phyloP scores from a whole-genome alignment of 2,113 vertebrate species.

The Bufo bufo region DNA sequence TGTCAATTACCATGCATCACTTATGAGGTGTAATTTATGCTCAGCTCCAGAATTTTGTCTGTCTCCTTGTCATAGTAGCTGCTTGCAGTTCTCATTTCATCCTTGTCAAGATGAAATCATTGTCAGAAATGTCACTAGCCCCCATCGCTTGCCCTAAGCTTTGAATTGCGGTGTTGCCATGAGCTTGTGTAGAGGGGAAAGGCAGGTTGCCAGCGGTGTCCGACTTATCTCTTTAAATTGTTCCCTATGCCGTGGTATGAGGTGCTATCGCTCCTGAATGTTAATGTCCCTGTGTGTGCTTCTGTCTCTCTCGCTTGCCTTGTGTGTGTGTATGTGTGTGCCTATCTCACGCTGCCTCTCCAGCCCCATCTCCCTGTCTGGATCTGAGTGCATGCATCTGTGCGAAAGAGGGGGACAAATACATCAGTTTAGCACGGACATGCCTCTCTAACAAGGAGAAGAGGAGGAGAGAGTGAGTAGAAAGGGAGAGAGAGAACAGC shows the following conservation, averaged over 20 bases:
- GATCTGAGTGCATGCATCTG: conserved; percentile 56
- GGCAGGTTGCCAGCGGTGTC: conserved; percentile 46
- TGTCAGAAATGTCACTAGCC: conserved; percentile 49
- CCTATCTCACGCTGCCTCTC: conserved; percentile 43
- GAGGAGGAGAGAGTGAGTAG: conserved; percentile 49
- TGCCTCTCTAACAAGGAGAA: conserved; percentile 54
- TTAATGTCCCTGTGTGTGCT: conserved; percentile 61
- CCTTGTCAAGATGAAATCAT: conserved; percentile 45
- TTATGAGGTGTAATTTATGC: conserved; percentile 34
- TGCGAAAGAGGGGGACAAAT: conserved; percentile 38
- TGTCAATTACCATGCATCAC: conserved; percentile 41
- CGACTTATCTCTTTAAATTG: conserved; percentile 59
- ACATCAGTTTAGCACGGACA: conserved; percentile 57
- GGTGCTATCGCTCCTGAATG: conserved; percentile 60
- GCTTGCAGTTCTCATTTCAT: conserved; percentile 25
- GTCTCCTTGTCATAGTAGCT: conserved; percentile 40
- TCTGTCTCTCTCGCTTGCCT: conserved; percentile 7
- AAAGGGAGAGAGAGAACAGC: conserved; percentile 55
- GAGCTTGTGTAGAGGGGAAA: conserved; percentile 25
- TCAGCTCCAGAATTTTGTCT: background rate
- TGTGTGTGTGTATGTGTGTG: conserved; percentile 14
- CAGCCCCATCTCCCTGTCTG: conserved; percentile 57
- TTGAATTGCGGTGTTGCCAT: conserved; percentile 6
- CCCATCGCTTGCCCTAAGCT: background rate
- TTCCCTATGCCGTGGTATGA: conserved; percentile 51